These are phyloP conservation scores for Yoshiicerus persimilis DNA, from an alignment of 1,140 invertebrate species.

Conservation along the genomic window DNA sequence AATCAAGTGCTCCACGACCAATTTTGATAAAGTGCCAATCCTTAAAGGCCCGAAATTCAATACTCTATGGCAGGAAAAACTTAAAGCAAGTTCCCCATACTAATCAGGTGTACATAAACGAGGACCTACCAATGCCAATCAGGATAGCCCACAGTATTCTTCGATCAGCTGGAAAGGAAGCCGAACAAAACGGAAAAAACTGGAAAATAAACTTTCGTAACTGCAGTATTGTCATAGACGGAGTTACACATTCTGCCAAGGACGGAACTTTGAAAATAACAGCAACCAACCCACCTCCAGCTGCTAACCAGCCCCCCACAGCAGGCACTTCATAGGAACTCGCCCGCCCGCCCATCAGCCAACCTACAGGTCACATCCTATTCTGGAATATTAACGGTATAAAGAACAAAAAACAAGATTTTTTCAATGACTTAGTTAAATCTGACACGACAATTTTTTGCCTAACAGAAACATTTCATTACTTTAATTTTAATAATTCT, in stretches of 20 bases:
- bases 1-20: background rate
- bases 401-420: background rate
- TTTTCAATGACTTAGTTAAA: background rate
- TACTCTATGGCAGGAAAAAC: background rate
- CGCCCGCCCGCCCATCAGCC: background rate
- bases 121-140: background rate
- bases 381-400: background rate
- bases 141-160: background rate
- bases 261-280: background rate
- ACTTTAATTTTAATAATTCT: background rate
- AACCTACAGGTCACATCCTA: background rate
- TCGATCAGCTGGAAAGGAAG: background rate
- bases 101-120: background rate
- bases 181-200: background rate
- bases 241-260: background rate
- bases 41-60: background rate
- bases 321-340: background rate
- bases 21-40: background rate
- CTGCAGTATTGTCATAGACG: background rate
- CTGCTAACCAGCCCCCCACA: background rate
- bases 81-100: background rate
- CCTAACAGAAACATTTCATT: background rate
- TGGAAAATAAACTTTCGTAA: background rate
- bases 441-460: background rate
- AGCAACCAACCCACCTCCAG: background rate